A percentile compares a stretch with the other conserved stretches of the same genome.
These are phyloP conservation scores for Brachypteracias leptosomus DNA, from an alignment of 2,113 vertebrate species.

Conservation along the genomic window DNA sequence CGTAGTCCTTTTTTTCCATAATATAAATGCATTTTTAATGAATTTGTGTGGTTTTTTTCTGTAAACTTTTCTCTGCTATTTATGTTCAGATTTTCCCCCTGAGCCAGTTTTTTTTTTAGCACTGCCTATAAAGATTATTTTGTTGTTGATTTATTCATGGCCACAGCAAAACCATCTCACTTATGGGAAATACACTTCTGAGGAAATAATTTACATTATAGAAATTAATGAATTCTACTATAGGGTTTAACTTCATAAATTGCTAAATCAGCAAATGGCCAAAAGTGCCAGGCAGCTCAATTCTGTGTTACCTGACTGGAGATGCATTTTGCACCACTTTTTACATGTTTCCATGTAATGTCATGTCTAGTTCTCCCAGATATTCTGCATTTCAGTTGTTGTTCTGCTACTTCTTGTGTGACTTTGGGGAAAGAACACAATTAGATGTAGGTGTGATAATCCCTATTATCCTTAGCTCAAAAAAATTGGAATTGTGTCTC, in stretches of 20 bases:
- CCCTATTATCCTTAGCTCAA: neutral
- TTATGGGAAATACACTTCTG: constrained; percentile 56
- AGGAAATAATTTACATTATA: constrained; percentile 46
- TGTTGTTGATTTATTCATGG: constrained; percentile 61
- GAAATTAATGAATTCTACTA: constrained; percentile 52
- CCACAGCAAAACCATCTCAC: constrained; percentile 30
- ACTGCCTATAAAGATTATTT: constrained; percentile 46
- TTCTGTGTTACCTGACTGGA: neutral
- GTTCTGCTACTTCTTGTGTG: neutral
- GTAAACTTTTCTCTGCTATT: constrained; percentile 41
- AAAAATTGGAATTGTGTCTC: neutral
- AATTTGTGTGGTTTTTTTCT: neutral
- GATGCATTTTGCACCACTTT: neutral
- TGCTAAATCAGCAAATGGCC: neutral
- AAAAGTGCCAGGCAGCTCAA: neutral
- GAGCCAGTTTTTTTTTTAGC: constrained; percentile 14
- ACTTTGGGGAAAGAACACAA: neutral
- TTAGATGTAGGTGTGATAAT: neutral
- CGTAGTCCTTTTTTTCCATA: neutral
- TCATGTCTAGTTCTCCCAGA: neutral
- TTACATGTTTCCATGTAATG: neutral
- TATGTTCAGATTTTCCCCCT: constrained; percentile 10
- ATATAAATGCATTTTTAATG: constrained; percentile 33
- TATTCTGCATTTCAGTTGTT: neutral
- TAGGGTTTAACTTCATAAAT: constrained; percentile 22